Percentiles rank a stretch among this genome's conserved stretches.
phyloP scores from a whole-genome alignment of 1,140 invertebrate species.

The Oncopodura yosiiana region DNA sequence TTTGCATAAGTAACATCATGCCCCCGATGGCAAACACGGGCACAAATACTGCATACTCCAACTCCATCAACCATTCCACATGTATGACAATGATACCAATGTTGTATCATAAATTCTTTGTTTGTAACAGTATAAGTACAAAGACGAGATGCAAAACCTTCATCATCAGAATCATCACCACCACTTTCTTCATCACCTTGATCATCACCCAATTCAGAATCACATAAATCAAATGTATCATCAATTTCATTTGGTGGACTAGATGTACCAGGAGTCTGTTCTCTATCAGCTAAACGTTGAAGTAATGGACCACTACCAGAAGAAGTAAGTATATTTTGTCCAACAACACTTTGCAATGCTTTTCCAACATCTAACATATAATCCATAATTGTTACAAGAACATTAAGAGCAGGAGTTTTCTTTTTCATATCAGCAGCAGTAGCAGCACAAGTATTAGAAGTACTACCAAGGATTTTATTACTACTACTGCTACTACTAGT shows the following conservation, averaged over 20 bases:
- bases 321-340: conserved; percentile 37
- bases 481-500: neutral
- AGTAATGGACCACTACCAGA: conserved; percentile 52
- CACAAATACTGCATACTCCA: conserved; percentile 94
- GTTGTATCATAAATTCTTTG: conserved; percentile 96
- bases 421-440: no score
- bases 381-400: conserved; percentile 19
- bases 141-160: conserved; percentile 83
- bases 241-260: conserved; percentile 71
- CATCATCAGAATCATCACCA: conserved; percentile 91
- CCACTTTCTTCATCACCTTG: conserved; percentile 75
- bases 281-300: conserved; percentile 57
- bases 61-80: conserved; percentile 84
- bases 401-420: neutral
- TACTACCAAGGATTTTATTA: no score
- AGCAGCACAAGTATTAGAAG: no score
- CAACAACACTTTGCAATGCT: conserved; percentile 16
- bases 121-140: conserved; percentile 95
- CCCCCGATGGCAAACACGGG: conserved; percentile 87
- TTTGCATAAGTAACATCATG: conserved; percentile 97
- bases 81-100: conserved; percentile 45
- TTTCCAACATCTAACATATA: conserved; percentile 31
- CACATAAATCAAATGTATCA: conserved; percentile 55
- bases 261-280: conserved; percentile 42
- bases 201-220: conserved; percentile 74